Percentiles rank a stretch among this genome's conserved stretches.
phyloP scores from a whole-genome alignment of 2,888 invertebrate genomes.

The Andrena haemorrhoa region DNA sequence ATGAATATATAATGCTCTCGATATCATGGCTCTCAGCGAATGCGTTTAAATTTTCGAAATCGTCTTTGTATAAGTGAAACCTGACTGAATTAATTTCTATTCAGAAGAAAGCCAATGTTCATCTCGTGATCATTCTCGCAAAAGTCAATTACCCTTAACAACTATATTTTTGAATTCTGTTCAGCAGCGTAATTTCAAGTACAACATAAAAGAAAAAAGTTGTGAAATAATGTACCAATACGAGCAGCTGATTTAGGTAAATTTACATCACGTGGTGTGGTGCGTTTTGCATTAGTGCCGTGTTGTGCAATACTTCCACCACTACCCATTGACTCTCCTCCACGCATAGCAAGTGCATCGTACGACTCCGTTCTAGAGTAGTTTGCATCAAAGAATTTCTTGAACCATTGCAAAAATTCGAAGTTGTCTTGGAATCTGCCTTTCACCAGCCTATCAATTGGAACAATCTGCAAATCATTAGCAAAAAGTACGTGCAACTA shows the following conservation, averaged over 20 bases:
- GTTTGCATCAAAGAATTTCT: constrained; percentile 99
- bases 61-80: constrained; percentile 17
- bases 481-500: constrained; percentile 70
- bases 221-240: constrained; percentile 86
- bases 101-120: constrained; percentile 31
- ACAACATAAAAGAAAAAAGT: constrained; percentile 39
- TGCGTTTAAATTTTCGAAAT: background rate
- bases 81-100: constrained; percentile 12
- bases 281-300: constrained; percentile 85
- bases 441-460: constrained; percentile 97
- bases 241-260: constrained; percentile 88
- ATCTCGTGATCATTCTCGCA: constrained; percentile 21
- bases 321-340: constrained; percentile 94
- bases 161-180: constrained; percentile 4
- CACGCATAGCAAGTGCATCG: constrained; percentile 94
- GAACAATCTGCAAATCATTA: constrained; percentile 91
- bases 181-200: constrained; percentile 29
- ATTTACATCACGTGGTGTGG: constrained; percentile 85
- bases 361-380: constrained; percentile 96
- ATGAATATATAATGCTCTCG: constrained; percentile 3
- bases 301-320: constrained; percentile 88
- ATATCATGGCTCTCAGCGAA: background rate
- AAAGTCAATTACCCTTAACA: background rate
- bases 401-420: constrained; percentile 99
- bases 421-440: constrained; percentile 99